Evolutionary conservation across 2,888 invertebrate species (phyloP), one percentile per base, ranked within the genome.

Genomic region (Parnassius apollo): DNA sequence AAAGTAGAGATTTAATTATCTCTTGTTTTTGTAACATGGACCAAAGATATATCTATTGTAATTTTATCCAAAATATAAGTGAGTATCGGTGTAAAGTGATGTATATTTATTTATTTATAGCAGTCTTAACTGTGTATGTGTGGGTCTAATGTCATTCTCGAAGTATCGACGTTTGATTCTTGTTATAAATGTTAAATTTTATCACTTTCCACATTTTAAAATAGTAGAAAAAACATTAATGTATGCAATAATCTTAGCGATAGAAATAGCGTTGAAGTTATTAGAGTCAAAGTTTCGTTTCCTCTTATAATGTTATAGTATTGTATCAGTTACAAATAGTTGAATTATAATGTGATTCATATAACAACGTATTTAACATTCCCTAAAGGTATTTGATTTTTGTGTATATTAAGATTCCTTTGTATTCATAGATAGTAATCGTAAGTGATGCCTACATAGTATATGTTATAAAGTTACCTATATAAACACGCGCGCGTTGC

Each of bases 141-240:
- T 75, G 75, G 76, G 76, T 77, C 75, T 52, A 51, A 42, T 42
- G 64, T 78, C 76, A 48, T 59, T 66, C 77, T 75, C 71, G 69
- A 70, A 65, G 70, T 66, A 62, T 65, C 66, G 72, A 77, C 78
- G 77, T 75, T 77, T 81, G 79, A 78, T 78, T 74, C 73, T 82
- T 86, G 86, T 86, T 87, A 82, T 85, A 83, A 77, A 71, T 87
- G 81, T 85, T 78, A 84, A 84, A 89, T 86, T 86, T 87, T 88
- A 87, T 83, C 78, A 75, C 76, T 83, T 76, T 77, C 75, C 77
- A 78, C 74, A 75, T 82, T 77, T 78, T 75, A 77, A 78, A 49
- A 78, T 71, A 70, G 65, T 64, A 65, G 71, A 68, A 67, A 67
- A 71, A 71, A 64, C 61, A 66, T 65, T 65, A 55, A 68, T 64